Evolutionary conservation across 2,113 vertebrate species (phyloP).

Genomic region (Rhombomys opimus): DNA sequence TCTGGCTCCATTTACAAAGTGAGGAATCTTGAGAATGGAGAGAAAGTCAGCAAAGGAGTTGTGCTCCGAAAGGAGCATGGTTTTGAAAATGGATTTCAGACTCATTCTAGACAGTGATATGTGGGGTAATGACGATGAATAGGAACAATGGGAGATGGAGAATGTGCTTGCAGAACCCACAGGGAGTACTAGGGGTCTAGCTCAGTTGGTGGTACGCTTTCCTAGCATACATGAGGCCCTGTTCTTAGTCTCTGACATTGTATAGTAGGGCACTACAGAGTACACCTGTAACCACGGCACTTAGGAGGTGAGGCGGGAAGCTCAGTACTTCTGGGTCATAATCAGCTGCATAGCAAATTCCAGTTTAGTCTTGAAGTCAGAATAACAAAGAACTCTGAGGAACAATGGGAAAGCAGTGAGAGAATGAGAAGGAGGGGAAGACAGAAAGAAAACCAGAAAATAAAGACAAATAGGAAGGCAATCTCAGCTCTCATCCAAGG

Average conservation of each 20-base stretch:
- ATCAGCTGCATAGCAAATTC: background rate
- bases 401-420: background rate
- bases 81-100: background rate
- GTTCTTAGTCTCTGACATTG: background rate
- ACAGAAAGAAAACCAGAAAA: no score
- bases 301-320: background rate
- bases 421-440: background rate
- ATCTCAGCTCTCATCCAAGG: background rate
- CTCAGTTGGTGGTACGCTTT: background rate
- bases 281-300: background rate
- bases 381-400: background rate
- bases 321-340: background rate
- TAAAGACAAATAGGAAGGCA: no score
- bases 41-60: no score
- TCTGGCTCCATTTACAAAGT: background rate
- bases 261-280: background rate
- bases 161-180: background rate
- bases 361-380: background rate
- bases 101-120: background rate
- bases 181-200: background rate
- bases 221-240: background rate
- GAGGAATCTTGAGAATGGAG: accelerated
- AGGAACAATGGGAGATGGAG: background rate
- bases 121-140: background rate
- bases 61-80: accelerated